A percentile compares a stretch with the other conserved stretches of the same genome.
Evolutionary conservation across 2,797 vertebrate genomes (phyloP).

Genomic region (Alca torda): DNA sequence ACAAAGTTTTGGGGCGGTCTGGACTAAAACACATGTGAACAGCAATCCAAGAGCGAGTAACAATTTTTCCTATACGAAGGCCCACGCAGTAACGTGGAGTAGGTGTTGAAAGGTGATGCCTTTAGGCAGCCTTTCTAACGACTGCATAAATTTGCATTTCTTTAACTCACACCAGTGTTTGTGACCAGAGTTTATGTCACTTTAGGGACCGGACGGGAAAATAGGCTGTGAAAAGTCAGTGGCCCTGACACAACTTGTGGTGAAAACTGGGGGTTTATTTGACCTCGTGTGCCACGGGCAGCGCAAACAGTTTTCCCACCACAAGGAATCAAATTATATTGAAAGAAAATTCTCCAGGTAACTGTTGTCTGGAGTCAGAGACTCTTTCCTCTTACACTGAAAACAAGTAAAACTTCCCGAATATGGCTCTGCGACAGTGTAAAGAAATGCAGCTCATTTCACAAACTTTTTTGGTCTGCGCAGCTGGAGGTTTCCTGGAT

Average conservation of each 20-base stretch:
- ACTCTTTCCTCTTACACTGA: background rate
- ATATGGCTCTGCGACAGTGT: rapidly evolving
- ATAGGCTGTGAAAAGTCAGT: background rate
- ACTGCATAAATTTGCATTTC: background rate
- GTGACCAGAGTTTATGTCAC: background rate
- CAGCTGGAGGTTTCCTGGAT: background rate
- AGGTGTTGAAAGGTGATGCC: background rate
- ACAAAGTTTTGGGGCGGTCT: background rate
- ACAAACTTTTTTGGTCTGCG: background rate
- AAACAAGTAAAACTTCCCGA: rapidly evolving
- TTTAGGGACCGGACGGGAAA: background rate
- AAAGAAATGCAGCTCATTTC: background rate
- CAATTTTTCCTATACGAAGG: background rate
- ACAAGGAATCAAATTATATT: background rate
- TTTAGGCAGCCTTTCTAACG: background rate
- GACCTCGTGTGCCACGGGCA: rapidly evolving
- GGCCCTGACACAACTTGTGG: rapidly evolving
- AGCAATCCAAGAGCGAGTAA: background rate
- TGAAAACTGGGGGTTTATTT: background rate
- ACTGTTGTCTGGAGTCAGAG: background rate
- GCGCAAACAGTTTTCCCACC: background rate
- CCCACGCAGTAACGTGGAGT: background rate
- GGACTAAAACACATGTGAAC: background rate
- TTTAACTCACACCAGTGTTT: background rate
- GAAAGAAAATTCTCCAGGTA: background rate